Base-by-base conservation (phyloP, 2,113 vertebrate species). In the Gobius niger region DNA sequence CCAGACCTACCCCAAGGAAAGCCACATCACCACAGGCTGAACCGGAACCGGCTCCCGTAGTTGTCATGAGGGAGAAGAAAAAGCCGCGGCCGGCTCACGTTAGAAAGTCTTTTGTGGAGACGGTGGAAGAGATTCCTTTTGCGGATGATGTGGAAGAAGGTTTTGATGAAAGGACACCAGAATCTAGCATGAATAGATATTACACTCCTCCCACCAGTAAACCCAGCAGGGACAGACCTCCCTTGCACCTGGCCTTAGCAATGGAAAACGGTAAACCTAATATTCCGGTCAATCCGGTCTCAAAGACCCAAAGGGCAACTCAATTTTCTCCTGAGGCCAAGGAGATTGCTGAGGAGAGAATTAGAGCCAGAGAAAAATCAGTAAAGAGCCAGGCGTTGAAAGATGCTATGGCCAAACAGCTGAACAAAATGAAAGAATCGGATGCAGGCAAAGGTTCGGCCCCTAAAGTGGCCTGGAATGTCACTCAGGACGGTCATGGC, bases 141-240 rank as follows among this genome's bases (percentile, higher is more conserved):
- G 98, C 98, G 0, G 98, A 99, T 0, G 98, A 99, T 0, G 96
- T 97, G 34, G 97, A 99, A 44, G 97, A 99, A 70, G 93, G 92
- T 0, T 97, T 94, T 0, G 96, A 98, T 10, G 96, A 98, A 57
- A 92, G 90, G 50, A 96, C 94, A 0, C 95, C 96, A 49, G 94
- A 97, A 68, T 91, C 91, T 0, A 95, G 93, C 78, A 75, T 85
- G 1, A 95, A 96, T 68, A 93, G 72, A 68, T 96, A 94, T 84
- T 94, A 91, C 44, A 96, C 96, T 0, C 96, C 95, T 0, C 93
- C 96, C 3, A 94, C 94, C 47, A 95, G 94, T 73, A 92, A 85
- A 76, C 80, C 90, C 8, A 90, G 74, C 50, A 78, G 84, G 6
- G 88, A 90, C 0, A 88, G 76, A 47, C 92, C 91, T 6, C 82